Evolutionary conservation across 2,113 vertebrate genomes (phyloP), one percentile per base, ranked within the genome.

Genomic region (Halichoerus grypus): DNA sequence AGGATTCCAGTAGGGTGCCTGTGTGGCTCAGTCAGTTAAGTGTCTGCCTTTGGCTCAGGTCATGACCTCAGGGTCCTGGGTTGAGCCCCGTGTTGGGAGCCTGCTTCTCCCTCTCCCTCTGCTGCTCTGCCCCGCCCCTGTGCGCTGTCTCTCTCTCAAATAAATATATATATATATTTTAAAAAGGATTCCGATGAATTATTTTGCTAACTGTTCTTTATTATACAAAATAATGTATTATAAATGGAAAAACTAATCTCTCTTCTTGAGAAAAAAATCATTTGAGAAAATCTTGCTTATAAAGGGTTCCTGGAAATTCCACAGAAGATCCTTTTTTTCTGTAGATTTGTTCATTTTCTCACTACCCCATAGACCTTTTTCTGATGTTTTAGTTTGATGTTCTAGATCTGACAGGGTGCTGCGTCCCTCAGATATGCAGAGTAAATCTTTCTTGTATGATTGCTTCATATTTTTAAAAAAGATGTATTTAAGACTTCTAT

Each of bases 211-310:
- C 67, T 92, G 31, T 59, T 80, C 24, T 88, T 93, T 69, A 94
- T 93, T 61, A 96, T 59, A 65, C 36, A 95, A 87, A 89, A 12
- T 63, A 95, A 55, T 74, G 4, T 63, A 39, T 69, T 87, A 53
- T 71, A 81, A 49, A 83, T 80, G 77, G 28, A 67, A 91, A 95
- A 96, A 91, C 11, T 53, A 83, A 19, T 80, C 21, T 88, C 28
- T 76, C 26, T 85, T 95, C 26, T 74, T 92, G 42, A 92, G 42
- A 26, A 42, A 94, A 95, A 97, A 87, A 84, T 36, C 81, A 18
- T 95, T 91, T 13, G 83, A 85, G 49, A 94, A 74, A 63, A n/a
- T 4, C 24, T 79, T 97, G 53, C 65, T 46, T 69, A 33, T 71
- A 49, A 53, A 42, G 16, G 9, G 6, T 4, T 13, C 15, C 59